Evolutionary conservation across 2,888 invertebrate species (phyloP).

Genomic region (Drosophila peninsularis): DNA sequence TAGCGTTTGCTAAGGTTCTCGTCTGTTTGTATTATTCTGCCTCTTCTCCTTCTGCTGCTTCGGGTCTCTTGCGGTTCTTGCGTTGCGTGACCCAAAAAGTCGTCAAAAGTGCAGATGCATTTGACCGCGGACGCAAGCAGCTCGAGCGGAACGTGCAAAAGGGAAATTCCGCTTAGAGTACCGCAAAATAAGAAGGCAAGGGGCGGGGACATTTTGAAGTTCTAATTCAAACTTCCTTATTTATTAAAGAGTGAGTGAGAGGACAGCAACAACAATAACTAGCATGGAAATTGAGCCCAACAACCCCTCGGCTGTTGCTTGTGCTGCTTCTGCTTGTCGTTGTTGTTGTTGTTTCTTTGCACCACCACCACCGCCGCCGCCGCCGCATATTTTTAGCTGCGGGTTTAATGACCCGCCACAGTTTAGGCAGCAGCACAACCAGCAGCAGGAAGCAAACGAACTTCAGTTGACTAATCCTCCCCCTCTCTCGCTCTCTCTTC

Average conservation of each 20-base stretch:
- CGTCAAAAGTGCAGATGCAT: slow-evolving; percentile 62
- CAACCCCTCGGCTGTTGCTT: slow-evolving; percentile 53
- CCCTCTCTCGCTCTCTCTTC: slow-evolving; percentile 33
- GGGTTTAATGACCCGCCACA: slow-evolving; percentile 71
- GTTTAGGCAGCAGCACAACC: slow-evolving; percentile 53
- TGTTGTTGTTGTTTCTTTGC: slow-evolving; percentile 45
- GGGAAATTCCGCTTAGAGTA: slow-evolving; percentile 68
- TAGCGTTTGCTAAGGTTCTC: slow-evolving; percentile 2
- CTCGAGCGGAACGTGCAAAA: slow-evolving; percentile 63
- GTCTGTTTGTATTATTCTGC: slow-evolving; percentile 34
- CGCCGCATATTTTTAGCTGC: slow-evolving; percentile 68
- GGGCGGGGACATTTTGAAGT: slow-evolving; percentile 8
- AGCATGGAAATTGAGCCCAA: slow-evolving; percentile 27
- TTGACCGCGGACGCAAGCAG: slow-evolving; percentile 47
- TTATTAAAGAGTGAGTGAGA: slow-evolving; percentile 36
- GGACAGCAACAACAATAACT: slow-evolving; percentile 22
- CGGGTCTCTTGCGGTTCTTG: slow-evolving; percentile 31
- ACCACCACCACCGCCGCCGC: slow-evolving; percentile 37
- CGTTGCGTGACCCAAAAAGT: slow-evolving; percentile 73
- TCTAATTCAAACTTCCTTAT: slow-evolving; percentile 56
- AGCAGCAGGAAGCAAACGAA: slow-evolving; percentile 26
- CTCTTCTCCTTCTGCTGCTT: slow-evolving; percentile 20
- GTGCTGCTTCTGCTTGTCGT: slow-evolving; percentile 23
- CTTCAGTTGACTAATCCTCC: slow-evolving; percentile 63
- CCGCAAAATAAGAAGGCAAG: slow-evolving; percentile 45